Base-by-base conservation (phyloP, 2,113 vertebrate genomes). In the Edolisoma coerulescens region DNA sequence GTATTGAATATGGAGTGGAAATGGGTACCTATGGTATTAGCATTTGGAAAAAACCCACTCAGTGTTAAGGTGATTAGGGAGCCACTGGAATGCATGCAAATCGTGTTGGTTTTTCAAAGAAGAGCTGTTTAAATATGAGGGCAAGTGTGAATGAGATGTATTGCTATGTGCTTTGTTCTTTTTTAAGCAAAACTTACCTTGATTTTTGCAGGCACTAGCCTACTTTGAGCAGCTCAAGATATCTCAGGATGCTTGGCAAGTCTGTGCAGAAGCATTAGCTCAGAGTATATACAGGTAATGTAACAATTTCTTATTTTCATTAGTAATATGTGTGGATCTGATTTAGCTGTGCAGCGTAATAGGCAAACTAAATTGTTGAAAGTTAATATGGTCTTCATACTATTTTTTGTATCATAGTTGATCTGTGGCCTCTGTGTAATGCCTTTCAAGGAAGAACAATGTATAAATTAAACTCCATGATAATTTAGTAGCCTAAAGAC, bases 171-270 rank as follows among this genome's bases (percentile, higher is more conserved):
- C 17, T 83, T 89, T 44, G 16, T 54, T 74, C 24, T 70, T 59
- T 57, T 76, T 65, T 7, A 60, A 87, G 71, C 68, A 8, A 76
- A 57, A 65, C 41, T 81, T 78, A 87, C 41, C 59, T 53, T 13
- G 16, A 74, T 96, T 60, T 83, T 96, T 97, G 49, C 94, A 99
- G 99, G 99, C 99, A 15, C 94, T 99, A 94, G 99, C 98, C 19
- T 99, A 99, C 97, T 99, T 99, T 94, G 99, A 99, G 95, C 99
- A 99, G 97, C 97, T 99, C 93, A 99, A 99, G 97, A 98, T 99
- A 96, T 99, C 99, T 88, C 99, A 98, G 95, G 99, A 99, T 85
- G 99, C 98, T 90, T 99, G 99, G 99, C 99, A 99, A 96, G 98
- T 99, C 69, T 99, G 99, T 61, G 99, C 99, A n/a, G 98, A 99